Evolutionary conservation across 2,888 invertebrate genomes (phyloP), one percentile per base, ranked within the genome.

Genomic region (Euzophera pinguis): DNA sequence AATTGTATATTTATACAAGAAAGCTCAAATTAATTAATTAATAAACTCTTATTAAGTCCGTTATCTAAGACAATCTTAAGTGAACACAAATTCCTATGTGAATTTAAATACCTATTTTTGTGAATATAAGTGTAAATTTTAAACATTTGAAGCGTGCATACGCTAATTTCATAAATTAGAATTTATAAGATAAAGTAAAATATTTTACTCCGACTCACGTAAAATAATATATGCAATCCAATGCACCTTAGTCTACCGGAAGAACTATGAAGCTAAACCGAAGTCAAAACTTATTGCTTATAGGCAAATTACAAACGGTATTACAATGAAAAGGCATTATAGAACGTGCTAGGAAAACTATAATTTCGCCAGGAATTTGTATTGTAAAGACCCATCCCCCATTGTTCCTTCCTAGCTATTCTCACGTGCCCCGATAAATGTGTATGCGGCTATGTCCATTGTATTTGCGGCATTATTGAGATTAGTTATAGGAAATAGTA

Each of bases 301-400:
- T 67, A 49, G 63, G 67, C 65, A 67, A 71, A 73, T 73, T 71
- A 62, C 64, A 67, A 65, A 60, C 55, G 53, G 56, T 61, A 55
- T 61, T 66, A 64, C 67, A 75, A 76, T 75, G 73, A 69, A 73
- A 71, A 73, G 67, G 67, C 62, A 61, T 65, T 62, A 60, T 59
- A 57, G 69, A 67, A 67, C 68, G 37, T 37, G 22, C 37, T 48
- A 48, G 73, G 78, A 83, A 80, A 80, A 76, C 75, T 78, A 80
- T 84, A 81, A 84, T 86, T 82, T 81, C 67, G 67, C 71, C 61
- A 61, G 78, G 80, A 81, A 81, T 86, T 76, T 73, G 75, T 81
- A 82, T 84, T 83, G 84, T 80, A 73, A 72, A 73, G 67, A 71
- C 71, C 76, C 69, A 69, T 72, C 58, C 37, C 64, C 62, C 71